phyloP scores from a whole-genome alignment of 2,797 vertebrate species.

The Spea hammondii region DNA sequence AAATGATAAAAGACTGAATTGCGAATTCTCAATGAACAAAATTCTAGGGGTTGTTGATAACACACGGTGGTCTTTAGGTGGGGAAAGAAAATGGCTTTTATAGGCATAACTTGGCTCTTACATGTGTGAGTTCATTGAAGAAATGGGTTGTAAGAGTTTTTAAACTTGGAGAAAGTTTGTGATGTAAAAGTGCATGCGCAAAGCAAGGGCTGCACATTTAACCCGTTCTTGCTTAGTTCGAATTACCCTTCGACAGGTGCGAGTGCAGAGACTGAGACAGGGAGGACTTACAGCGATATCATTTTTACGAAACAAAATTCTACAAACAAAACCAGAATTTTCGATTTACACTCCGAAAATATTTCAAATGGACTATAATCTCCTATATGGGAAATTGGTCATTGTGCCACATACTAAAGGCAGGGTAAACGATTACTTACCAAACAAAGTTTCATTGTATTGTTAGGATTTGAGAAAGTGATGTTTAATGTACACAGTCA shows the following conservation, averaged over 20 bases:
- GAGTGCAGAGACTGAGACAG: background rate
- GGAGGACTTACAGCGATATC: no score
- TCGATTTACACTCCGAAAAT: no score
- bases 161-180: slow-evolving; percentile 16
- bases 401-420: background rate
- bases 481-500: slow-evolving; percentile 19
- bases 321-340: no score
- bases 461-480: slow-evolving; percentile 6
- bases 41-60: background rate
- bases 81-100: background rate
- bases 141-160: slow-evolving; percentile 27
- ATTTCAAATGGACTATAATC: no score
- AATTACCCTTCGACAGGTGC: background rate
- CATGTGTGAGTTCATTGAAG: slow-evolving; percentile 1
- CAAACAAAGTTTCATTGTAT: background rate
- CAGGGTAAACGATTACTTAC: background rate
- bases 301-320: no score
- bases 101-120: background rate
- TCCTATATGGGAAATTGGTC: no score
- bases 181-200: slow-evolving; percentile 41
- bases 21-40: no score
- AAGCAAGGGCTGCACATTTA: slow-evolving; percentile 27
- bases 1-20: no score
- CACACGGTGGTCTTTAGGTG: background rate
- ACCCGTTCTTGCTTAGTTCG: background rate